Evolutionary conservation across 2,797 vertebrate genomes (phyloP).

Genomic region (Chelmon rostratus): DNA sequence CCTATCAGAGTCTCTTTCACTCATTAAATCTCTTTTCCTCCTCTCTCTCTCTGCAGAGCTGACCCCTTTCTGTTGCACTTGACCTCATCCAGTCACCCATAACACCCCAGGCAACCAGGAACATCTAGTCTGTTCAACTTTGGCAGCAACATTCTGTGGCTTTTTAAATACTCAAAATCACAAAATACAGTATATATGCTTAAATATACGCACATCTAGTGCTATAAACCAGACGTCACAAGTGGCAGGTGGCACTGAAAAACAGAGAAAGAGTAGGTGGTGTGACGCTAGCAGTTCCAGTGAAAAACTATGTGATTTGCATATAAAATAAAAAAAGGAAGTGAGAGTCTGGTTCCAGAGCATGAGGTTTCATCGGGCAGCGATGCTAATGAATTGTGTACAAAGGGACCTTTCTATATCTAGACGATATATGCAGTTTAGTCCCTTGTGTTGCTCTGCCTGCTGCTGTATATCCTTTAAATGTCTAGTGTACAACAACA

Average conservation of each 20-base stretch:
- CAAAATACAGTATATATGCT: neutral
- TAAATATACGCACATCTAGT: neutral
- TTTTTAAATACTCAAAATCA: neutral
- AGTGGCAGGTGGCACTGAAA: slow-evolving; percentile 20
- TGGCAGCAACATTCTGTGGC: neutral
- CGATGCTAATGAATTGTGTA: neutral
- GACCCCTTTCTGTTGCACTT: slow-evolving; percentile 66
- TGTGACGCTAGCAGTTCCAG: slow-evolving; percentile 12
- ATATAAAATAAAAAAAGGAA: slow-evolving; percentile 37
- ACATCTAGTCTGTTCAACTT: neutral
- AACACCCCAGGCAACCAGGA: slow-evolving; percentile 3
- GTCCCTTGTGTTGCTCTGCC: neutral
- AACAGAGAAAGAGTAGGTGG: slow-evolving; percentile 49
- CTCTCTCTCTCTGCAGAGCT: slow-evolving; percentile 41
- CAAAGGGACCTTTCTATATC: slow-evolving; percentile 23
- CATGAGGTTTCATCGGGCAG: neutral
- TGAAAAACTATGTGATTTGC: slow-evolving; percentile 58
- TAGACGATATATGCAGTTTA: slow-evolving; percentile 32
- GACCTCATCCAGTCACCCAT: slow-evolving; percentile 42
- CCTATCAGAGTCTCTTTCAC: neutral
- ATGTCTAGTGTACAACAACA: neutral
- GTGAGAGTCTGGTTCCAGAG: slow-evolving; percentile 10
- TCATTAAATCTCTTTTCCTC: slow-evolving; percentile 43
- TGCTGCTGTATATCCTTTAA: slow-evolving; percentile 22
- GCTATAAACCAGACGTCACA: slow-evolving; percentile 9